A percentile compares a stretch with the other conserved stretches of the same genome.
phyloP scores from a whole-genome alignment of 2,113 vertebrate genomes.

The Pungitius pungitius region DNA sequence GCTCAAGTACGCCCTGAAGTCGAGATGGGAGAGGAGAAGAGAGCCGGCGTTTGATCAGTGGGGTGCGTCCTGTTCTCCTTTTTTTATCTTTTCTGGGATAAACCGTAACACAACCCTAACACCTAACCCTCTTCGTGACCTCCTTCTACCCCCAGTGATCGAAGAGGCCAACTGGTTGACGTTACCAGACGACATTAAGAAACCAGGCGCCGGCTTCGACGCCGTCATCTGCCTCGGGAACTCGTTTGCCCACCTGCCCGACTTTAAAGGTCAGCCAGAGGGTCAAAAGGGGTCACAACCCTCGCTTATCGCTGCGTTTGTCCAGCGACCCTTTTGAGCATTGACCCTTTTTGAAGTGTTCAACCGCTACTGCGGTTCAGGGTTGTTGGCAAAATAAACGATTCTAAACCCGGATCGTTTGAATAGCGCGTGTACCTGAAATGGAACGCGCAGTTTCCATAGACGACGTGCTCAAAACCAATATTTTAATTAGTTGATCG shows the following conservation, averaged over 20 bases:
- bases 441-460: too few species aligned
- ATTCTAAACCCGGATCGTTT: too few species aligned
- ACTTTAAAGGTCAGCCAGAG: slow-evolving; percentile 89
- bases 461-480: too few species aligned
- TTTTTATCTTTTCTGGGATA: not conserved
- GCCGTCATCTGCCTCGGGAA: slow-evolving; percentile 97
- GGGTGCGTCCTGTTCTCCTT: slow-evolving; percentile 79
- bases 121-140: too few species aligned
- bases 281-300: not conserved
- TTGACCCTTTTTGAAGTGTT: not conserved
- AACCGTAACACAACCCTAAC: not conserved
- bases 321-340: not conserved
- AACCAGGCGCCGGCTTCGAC: slow-evolving; percentile 88
- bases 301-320: not conserved
- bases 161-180: slow-evolving; percentile 98
- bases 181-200: slow-evolving; percentile 86
- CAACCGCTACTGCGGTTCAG: too few species aligned
- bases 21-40: slow-evolving; percentile 92
- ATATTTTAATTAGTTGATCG: too few species aligned
- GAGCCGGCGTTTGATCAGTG: slow-evolving; percentile 92
- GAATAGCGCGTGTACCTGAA: too few species aligned
- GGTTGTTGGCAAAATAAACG: too few species aligned
- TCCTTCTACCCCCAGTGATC: slow-evolving; percentile 83
- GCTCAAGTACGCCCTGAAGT: slow-evolving; percentile 95
- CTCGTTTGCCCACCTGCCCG: slow-evolving; percentile 97